Percentiles rank a stretch among this genome's conserved stretches.
Evolutionary conservation across 2,113 vertebrate genomes (phyloP).

Genomic region (Ahaetulla prasina): DNA sequence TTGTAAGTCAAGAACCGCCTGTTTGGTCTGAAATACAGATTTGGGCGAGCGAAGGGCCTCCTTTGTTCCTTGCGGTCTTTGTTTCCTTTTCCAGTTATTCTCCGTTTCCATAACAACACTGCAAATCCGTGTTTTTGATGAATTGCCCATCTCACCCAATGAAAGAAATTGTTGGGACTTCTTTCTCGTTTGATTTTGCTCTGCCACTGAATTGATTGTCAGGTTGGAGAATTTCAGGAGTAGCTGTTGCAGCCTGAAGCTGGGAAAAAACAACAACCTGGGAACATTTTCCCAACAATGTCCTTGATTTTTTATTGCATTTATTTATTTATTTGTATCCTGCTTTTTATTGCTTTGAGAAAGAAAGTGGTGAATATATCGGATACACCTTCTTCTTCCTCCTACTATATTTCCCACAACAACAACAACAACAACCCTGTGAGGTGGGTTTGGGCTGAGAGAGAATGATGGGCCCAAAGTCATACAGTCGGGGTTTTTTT

Average conservation of each 20-base stretch:
- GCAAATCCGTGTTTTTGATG: constrained; percentile 25
- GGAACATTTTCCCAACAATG: neutral
- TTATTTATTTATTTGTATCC: no score
- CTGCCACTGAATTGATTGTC: constrained; percentile 1
- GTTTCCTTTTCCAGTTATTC: constrained; percentile 36
- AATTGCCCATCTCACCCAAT: constrained; percentile 4
- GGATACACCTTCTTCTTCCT: no score
- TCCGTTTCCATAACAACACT: constrained; percentile 60
- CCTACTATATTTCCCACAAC: no score
- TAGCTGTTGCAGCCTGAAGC: neutral
- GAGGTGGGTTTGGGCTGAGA: no score
- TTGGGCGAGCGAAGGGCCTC: constrained; percentile 28
- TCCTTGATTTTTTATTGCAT: neutral
- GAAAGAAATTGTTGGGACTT: constrained; percentile 15
- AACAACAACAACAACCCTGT: no score
- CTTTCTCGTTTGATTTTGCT: constrained; percentile 13
- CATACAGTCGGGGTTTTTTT: no score
- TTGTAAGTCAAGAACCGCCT: neutral
- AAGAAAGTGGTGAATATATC: no score
- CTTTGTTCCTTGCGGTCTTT: constrained; percentile 49
- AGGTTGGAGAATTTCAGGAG: constrained; percentile 11
- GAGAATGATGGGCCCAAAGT: no score
- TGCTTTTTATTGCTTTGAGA: no score
- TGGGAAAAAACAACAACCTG: neutral
- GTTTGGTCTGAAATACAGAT: constrained; percentile 37